Evolutionary conservation across 2,797 vertebrate species (phyloP).

Genomic region (Peromyscus eremicus): DNA sequence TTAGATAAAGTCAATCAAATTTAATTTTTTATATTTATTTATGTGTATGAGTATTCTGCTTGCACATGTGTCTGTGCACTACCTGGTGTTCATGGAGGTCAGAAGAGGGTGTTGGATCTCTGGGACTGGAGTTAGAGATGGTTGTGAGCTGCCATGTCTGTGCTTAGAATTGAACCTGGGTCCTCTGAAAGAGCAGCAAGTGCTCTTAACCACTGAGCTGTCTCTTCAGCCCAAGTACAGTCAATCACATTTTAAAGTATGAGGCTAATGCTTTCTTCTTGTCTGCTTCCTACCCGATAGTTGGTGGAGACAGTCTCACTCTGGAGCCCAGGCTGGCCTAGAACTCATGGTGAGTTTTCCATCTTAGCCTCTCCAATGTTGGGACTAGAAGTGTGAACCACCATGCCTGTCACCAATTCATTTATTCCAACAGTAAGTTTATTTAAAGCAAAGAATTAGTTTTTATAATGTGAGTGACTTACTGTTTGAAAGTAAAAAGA

Average conservation of each 20-base stretch:
- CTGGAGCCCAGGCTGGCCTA: neutral
- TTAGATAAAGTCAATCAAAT: conserved; percentile 35
- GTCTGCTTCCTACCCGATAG: neutral
- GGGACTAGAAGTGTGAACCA: neutral
- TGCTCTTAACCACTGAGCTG: neutral
- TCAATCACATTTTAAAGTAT: conserved; percentile 41
- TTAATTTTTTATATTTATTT: neutral
- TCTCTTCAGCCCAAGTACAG: neutral
- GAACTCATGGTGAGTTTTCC: neutral
- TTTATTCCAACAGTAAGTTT: conserved; percentile 18
- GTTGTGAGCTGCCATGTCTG: neutral
- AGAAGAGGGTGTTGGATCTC: neutral
- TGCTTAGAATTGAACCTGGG: neutral
- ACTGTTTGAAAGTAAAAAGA: conserved; percentile 16
- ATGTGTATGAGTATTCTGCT: neutral
- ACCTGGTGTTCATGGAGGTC: neutral
- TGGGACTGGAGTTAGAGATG: neutral
- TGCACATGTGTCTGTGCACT: neutral
- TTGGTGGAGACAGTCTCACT: neutral
- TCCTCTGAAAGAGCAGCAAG: neutral
- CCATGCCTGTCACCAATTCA: neutral
- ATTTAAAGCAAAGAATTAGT: conserved; percentile 55
- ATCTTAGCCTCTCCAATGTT: neutral
- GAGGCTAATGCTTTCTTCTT: conserved; percentile 6
- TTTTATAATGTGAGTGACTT: conserved; percentile 44